A percentile compares a stretch with the other conserved stretches of the same genome.
Evolutionary conservation across 2,113 vertebrate genomes (phyloP).

Genomic region (Sturnus vulgaris): DNA sequence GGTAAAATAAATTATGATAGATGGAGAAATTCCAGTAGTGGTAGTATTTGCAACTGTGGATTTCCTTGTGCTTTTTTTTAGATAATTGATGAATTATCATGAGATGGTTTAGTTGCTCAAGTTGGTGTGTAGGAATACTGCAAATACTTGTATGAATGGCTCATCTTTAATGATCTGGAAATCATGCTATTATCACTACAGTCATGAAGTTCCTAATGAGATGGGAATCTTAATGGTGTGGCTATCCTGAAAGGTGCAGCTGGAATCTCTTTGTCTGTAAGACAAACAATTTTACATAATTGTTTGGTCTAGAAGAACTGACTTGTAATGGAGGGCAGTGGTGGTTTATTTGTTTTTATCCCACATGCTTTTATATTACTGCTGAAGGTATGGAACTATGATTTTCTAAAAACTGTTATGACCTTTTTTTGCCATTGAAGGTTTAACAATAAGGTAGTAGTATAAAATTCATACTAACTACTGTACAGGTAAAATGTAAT

Average conservation of each 20-base stretch:
- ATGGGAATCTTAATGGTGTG: not conserved
- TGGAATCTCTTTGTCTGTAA: not conserved
- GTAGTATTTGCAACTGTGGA: not conserved
- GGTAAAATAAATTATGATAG: not conserved
- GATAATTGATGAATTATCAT: not conserved
- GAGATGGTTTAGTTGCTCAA: not conserved
- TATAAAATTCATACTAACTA: conserved; percentile 7
- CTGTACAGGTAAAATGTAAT: not conserved
- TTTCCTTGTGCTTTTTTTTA: not conserved
- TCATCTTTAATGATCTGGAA: not conserved
- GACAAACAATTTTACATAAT: not conserved
- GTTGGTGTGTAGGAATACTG: not conserved
- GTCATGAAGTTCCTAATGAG: not conserved
- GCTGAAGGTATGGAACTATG: not conserved
- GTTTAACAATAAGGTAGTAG: not conserved
- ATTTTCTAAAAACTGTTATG: not conserved
- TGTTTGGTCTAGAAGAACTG: not conserved
- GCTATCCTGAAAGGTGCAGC: not conserved
- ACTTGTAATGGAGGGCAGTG: not conserved
- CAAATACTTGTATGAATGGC: not conserved
- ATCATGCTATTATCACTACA: not conserved
- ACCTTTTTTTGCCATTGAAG: not conserved
- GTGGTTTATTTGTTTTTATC: not conserved
- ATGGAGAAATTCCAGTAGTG: not conserved
- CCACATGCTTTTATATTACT: not conserved